A percentile compares a stretch with the other conserved stretches of the same genome.
These are phyloP conservation scores for Centropus unirufus DNA, from an alignment of 2,113 vertebrate species.

Conservation along the genomic window DNA sequence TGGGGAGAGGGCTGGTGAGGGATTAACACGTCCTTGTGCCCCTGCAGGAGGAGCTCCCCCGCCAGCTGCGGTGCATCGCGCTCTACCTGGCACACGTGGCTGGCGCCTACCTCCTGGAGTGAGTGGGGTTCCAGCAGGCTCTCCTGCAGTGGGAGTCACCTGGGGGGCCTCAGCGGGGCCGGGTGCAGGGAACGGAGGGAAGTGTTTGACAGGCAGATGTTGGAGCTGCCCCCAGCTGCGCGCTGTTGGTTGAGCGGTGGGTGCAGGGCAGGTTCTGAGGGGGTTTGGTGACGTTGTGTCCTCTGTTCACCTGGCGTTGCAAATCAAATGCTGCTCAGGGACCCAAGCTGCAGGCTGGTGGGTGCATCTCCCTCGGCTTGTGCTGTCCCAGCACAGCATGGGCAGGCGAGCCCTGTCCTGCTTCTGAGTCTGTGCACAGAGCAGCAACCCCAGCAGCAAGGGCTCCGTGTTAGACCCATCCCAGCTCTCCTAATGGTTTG, in stretches of 20 bases:
- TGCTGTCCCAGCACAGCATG: not conserved
- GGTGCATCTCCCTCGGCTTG: not conserved
- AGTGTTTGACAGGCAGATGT: not conserved
- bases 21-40: not conserved
- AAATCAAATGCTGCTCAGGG: not conserved
- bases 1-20: not conserved
- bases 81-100: constrained; percentile 92
- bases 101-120: constrained; percentile 95
- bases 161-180: accelerated
- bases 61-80: constrained; percentile 90
- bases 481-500: not conserved
- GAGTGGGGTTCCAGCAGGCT: constrained; percentile 61
- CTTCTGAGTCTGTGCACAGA: not conserved
- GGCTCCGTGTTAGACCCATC: not conserved
- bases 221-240: not conserved
- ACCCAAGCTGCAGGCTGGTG: not conserved
- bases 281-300: accelerated
- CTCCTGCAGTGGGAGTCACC: not conserved
- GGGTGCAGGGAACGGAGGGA: not conserved
- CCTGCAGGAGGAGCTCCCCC: constrained; percentile 92
- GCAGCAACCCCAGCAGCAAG: not conserved
- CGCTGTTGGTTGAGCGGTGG: not conserved
- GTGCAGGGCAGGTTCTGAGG: not conserved
- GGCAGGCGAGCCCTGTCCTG: not conserved
- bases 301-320: not conserved